phyloP scores from a whole-genome alignment of 2,797 vertebrate genomes.

The Macropus fuliginosus region DNA sequence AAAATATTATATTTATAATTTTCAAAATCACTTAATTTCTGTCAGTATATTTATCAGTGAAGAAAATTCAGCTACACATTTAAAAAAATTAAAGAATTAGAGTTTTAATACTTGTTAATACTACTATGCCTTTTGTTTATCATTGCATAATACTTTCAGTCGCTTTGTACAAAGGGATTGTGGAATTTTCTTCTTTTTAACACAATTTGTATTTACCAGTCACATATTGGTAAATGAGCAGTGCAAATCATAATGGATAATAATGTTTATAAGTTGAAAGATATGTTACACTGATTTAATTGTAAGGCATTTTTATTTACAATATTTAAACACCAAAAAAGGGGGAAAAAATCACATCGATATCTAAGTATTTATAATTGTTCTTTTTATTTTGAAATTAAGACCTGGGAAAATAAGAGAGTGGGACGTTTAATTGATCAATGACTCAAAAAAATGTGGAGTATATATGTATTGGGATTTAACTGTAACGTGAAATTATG shows the following conservation, averaged over 20 bases:
- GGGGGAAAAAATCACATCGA: too few relatives aligned
- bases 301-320: conserved; percentile 65
- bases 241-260: conserved; percentile 57
- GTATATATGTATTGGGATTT: too few relatives aligned
- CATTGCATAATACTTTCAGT: conserved; percentile 37
- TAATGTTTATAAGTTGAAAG: conserved; percentile 66
- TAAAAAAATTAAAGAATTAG: conserved; percentile 47
- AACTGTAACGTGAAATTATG: too few relatives aligned
- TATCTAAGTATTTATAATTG: too few relatives aligned
- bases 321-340: conserved; percentile 46
- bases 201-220: conserved; percentile 62
- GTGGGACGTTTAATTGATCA: too few relatives aligned
- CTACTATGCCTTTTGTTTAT: background rate
- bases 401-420: too few relatives aligned
- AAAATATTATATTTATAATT: conserved; percentile 50
- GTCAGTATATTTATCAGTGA: conserved; percentile 17
- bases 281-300: conserved; percentile 70
- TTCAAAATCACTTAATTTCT: conserved; percentile 65
- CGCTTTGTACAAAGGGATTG: conserved; percentile 43
- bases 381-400: too few relatives aligned
- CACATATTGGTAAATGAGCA: conserved; percentile 62
- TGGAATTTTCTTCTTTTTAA: conserved; percentile 59
- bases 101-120: conserved; percentile 51
- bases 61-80: conserved; percentile 52
- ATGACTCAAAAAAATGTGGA: too few relatives aligned